phyloP scores from a whole-genome alignment of 2,113 vertebrate species.

The Notothenia coriiceps region DNA sequence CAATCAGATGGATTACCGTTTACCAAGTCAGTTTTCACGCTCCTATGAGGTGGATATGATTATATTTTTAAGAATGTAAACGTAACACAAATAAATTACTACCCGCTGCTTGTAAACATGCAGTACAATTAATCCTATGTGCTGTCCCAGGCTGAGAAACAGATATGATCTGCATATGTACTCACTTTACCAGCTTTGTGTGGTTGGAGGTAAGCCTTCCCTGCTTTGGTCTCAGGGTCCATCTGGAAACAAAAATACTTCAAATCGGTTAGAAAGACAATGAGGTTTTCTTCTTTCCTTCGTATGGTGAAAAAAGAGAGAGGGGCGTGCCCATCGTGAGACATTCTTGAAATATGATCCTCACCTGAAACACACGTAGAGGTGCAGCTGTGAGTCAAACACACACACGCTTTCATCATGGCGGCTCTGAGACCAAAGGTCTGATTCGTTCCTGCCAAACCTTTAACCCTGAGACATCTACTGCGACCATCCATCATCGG shows the following conservation, averaged over 20 bases:
- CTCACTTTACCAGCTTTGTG: conserved; percentile 81
- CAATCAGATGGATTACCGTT: background rate
- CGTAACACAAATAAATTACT: background rate
- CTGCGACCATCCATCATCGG: too few species aligned
- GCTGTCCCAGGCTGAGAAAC: background rate
- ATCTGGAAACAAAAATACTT: conserved; percentile 47
- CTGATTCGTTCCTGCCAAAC: too few species aligned
- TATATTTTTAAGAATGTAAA: background rate
- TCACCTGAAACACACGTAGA: conserved; percentile 6
- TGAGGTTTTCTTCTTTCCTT: background rate
- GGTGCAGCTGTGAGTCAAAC: background rate
- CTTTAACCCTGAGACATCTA: too few species aligned
- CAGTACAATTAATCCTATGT: background rate
- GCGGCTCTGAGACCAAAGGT: too few species aligned
- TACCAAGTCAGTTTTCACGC: background rate
- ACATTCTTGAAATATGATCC: conserved; percentile 57
- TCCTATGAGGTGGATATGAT: background rate
- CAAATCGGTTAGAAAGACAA: background rate
- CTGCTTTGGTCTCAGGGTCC: conserved; percentile 75
- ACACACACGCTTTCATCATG: background rate
- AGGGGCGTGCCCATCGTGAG: conserved; percentile 17
- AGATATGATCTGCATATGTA: background rate
- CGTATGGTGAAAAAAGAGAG: background rate
- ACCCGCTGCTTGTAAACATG: background rate
- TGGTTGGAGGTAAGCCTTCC: conserved; percentile 77